A percentile compares a stretch with the other conserved stretches of the same genome.
These are phyloP conservation scores for Heliconius hortense DNA, from an alignment of 2,888 invertebrate genomes.

Conservation along the genomic window DNA sequence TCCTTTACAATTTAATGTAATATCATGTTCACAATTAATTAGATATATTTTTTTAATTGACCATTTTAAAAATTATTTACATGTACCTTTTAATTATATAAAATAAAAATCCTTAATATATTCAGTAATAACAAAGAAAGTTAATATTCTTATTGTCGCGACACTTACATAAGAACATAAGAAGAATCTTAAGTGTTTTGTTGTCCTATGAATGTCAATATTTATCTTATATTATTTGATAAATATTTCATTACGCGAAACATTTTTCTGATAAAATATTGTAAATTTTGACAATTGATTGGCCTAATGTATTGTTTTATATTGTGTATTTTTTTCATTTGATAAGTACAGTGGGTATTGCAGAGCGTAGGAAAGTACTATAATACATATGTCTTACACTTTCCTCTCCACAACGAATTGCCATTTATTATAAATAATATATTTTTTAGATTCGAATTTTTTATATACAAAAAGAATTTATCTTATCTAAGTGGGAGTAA, in stretches of 20 bases:
- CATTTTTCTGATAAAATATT: constrained; percentile 2
- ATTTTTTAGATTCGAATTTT: too few species aligned
- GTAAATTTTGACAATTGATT: background rate
- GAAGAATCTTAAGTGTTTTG: background rate
- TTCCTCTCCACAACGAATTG: too few species aligned
- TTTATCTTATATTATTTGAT: constrained; percentile 13
- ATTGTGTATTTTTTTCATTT: too few species aligned
- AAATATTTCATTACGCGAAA: constrained; percentile 11
- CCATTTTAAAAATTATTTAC: background rate
- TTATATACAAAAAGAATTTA: too few species aligned
- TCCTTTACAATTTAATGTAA: background rate
- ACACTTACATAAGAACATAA: background rate
- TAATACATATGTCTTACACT: too few species aligned
- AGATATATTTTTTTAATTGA: background rate
- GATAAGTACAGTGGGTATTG: too few species aligned
- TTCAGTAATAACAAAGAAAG: background rate
- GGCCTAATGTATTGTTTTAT: too few species aligned
- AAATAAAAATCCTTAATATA: too few species aligned
- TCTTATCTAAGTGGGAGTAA: too few species aligned
- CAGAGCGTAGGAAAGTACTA: too few species aligned
- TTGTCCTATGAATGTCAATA: constrained; percentile 5
- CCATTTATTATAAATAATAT: too few species aligned
- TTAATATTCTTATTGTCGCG: background rate
- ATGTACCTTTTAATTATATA: background rate
- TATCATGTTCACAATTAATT: too few species aligned